These are phyloP conservation scores for Panthera leo DNA, from an alignment of 2,113 vertebrate species.

Conservation along the genomic window DNA sequence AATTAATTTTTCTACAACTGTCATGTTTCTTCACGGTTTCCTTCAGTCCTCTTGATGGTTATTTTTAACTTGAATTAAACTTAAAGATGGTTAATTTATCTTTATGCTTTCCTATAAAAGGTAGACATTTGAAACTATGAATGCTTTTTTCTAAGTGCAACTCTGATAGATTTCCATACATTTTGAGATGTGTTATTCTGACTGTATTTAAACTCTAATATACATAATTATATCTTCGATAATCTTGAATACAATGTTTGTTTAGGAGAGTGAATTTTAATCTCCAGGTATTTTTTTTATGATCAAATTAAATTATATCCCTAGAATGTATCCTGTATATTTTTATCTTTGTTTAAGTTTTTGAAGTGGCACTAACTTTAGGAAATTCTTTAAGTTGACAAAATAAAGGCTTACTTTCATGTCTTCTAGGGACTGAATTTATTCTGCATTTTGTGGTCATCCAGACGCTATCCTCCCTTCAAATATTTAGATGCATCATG, in stretches of 20 bases:
- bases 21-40: not conserved
- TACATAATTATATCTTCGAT: not conserved
- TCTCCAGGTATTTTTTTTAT: not conserved
- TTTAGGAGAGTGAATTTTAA: not conserved
- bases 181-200: not conserved
- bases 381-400: not conserved
- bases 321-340: not conserved
- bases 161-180: not conserved
- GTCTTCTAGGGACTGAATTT: not conserved
- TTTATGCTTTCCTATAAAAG: not conserved
- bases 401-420: not conserved
- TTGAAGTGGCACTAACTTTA: not conserved
- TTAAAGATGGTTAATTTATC: not conserved
- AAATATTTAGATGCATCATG: not conserved
- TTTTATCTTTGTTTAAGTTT: not conserved
- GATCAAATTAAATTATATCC: not conserved
- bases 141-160: not conserved
- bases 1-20: not conserved
- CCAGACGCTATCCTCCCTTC: fast-evolving
- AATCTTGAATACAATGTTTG: not conserved
- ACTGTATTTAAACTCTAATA: not conserved
- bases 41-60: not conserved
- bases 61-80: not conserved
- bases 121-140: not conserved
- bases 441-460: not conserved